phyloP scores from a whole-genome alignment of 2,113 vertebrate species.

The Microcebus lehilahytsara region DNA sequence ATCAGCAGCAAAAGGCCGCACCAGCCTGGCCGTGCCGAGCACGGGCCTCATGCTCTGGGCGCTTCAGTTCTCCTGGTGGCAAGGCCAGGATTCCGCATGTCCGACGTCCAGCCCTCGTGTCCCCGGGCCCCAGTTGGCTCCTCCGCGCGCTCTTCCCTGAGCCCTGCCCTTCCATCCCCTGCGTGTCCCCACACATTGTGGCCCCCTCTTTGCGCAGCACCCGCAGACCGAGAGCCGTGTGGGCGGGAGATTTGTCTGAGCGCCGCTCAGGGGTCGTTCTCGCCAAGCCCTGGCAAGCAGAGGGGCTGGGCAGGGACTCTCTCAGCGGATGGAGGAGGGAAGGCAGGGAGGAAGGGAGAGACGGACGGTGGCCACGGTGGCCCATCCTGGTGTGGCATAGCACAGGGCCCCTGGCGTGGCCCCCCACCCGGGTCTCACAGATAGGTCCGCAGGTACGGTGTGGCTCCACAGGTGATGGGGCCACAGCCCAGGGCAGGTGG shows the following conservation, averaged over 20 bases:
- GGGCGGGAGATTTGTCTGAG: neutral
- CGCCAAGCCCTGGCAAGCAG: neutral
- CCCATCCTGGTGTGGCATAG: neutral
- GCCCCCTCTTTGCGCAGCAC: neutral
- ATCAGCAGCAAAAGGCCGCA: neutral
- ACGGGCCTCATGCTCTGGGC: neutral
- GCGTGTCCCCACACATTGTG: neutral
- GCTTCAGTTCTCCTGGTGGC: neutral
- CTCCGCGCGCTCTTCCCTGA: neutral
- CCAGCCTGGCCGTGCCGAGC: neutral
- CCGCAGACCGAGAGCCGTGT: fast-evolving
- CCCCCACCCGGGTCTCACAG: neutral
- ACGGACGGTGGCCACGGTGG: no score
- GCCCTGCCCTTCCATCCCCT: neutral
- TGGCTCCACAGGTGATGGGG: fast-evolving
- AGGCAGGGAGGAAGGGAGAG: neutral
- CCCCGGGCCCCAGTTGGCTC: neutral
- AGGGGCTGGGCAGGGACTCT: neutral
- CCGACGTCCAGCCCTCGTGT: neutral
- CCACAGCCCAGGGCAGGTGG: neutral
- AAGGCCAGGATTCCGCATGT: neutral
- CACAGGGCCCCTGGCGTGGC: neutral
- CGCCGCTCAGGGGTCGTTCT: neutral
- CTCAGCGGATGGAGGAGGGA: neutral
- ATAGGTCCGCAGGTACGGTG: neutral